Evolutionary conservation across 2,797 vertebrate species (phyloP).

Genomic region (Poecilia velifera): DNA sequence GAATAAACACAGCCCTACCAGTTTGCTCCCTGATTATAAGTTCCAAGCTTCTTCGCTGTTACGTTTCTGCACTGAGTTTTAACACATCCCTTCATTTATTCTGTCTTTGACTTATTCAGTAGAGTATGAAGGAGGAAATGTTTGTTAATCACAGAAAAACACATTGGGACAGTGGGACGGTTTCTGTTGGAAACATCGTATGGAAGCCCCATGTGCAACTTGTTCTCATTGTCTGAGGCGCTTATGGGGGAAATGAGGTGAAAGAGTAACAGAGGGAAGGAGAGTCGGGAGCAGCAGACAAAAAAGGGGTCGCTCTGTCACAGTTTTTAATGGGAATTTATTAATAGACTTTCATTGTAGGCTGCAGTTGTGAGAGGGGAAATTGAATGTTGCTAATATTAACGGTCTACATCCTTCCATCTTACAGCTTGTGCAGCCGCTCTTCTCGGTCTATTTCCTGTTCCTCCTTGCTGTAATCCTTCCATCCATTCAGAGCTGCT

Average conservation of each 20-base stretch:
- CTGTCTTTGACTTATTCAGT: neutral
- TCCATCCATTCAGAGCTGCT: slow-evolving; percentile 18
- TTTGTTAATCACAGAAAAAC: neutral
- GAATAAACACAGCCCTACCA: neutral
- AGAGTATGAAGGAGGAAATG: neutral
- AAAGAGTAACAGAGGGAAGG: slow-evolving; percentile 21
- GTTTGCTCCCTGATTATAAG: neutral
- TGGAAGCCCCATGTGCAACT: slow-evolving; percentile 63
- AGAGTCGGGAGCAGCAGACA: slow-evolving; percentile 11
- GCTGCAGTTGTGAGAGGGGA: slow-evolving; percentile 39
- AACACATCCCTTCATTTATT: neutral
- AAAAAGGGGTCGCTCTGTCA: slow-evolving; percentile 41
- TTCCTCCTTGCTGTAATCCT: neutral
- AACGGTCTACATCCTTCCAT: slow-evolving; percentile 26
- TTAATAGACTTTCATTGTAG: slow-evolving; percentile 67
- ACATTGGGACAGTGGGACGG: neutral
- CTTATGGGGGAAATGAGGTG: slow-evolving; percentile 35
- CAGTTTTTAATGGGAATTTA: slow-evolving; percentile 72
- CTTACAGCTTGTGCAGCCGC: slow-evolving; percentile 8
- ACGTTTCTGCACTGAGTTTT: neutral
- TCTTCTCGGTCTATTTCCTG: slow-evolving; percentile 15
- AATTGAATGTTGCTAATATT: slow-evolving; percentile 55
- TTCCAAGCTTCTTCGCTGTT: neutral
- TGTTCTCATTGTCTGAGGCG: slow-evolving; percentile 42
- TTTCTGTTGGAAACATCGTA: slow-evolving; percentile 26